These are phyloP conservation scores for Drosophila yakuba DNA, from an alignment of 1,140 invertebrate genomes.

Conservation along the genomic window DNA sequence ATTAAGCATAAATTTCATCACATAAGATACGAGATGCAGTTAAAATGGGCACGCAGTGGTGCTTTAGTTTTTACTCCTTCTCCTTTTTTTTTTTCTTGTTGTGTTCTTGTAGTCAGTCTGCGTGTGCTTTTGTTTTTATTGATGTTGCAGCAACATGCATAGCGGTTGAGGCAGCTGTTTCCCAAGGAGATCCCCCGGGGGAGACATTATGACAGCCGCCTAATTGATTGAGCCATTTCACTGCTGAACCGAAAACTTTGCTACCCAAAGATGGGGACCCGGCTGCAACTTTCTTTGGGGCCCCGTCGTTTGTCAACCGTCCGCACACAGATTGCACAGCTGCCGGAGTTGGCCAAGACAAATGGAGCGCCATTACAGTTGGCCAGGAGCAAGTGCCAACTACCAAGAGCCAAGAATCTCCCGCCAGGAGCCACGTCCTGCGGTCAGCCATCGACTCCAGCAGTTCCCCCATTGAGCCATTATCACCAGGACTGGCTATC, in stretches of 20 bases:
- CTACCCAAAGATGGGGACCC: background rate
- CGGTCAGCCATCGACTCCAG: background rate
- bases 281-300: conserved; percentile 12
- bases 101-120: no score
- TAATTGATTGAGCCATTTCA: conserved; percentile 79
- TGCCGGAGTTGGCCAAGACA: conserved; percentile 60
- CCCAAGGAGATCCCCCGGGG: background rate
- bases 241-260: conserved; percentile 42
- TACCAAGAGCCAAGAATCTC: background rate
- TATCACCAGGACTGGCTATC: background rate
- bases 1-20: conserved; percentile 84
- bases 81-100: background rate
- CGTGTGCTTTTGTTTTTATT: conserved; percentile 39
- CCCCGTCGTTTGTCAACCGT: conserved; percentile 43
- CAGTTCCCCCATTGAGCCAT: background rate
- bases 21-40: conserved; percentile 71
- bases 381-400: conserved; percentile 14
- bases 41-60: conserved; percentile 57
- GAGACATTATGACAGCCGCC: conserved; percentile 66
- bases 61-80: conserved; percentile 3
- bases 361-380: conserved; percentile 59
- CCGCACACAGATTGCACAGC: conserved; percentile 38
- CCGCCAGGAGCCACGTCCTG: conserved; percentile 6
- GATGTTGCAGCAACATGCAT: conserved; percentile 76
- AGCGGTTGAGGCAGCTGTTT: background rate